Evolutionary conservation across 2,113 vertebrate species (phyloP).

Genomic region (Oryzias celebensis): DNA sequence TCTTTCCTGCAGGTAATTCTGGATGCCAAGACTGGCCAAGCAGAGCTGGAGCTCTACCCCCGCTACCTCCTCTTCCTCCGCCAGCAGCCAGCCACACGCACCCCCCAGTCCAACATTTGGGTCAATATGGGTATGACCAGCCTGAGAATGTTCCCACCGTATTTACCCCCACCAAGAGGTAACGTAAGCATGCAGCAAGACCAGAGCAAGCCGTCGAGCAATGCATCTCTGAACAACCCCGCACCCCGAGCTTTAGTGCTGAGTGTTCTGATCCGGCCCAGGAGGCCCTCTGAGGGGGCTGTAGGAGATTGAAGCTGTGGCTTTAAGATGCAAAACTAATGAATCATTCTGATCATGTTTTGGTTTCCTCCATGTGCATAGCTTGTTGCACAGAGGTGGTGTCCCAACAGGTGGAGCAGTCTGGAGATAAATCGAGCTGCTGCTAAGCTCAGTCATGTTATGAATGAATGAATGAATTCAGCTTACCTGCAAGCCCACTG

Average conservation of each 20-base stretch:
- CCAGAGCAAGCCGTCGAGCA: constrained; percentile 49
- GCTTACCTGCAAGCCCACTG: no score
- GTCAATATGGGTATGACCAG: constrained; percentile 99
- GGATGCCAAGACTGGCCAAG: constrained; percentile 80
- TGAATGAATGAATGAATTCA: no score
- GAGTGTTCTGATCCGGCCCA: constrained; percentile 49
- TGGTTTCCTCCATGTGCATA: constrained; percentile 41
- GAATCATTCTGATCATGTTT: constrained; percentile 4
- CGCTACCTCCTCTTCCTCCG: constrained; percentile 94
- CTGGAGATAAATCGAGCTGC: no score
- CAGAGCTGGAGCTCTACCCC: constrained; percentile 93
- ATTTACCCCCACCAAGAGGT: constrained; percentile 88
- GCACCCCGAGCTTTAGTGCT: constrained; percentile 27
- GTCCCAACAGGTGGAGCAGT: not conserved
- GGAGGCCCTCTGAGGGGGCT: constrained; percentile 20
- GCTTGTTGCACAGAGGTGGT: not conserved
- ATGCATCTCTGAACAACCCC: constrained; percentile 42
- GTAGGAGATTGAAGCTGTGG: no score
- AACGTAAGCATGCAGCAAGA: constrained; percentile 99
- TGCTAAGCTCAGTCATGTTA: no score
- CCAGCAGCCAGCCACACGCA: constrained; percentile 91
- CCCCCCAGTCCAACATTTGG: constrained; percentile 98
- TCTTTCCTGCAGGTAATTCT: constrained; percentile 83
- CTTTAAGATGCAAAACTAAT: no score
- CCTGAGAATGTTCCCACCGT: constrained; percentile 95